Evolutionary conservation across 2,888 invertebrate species (phyloP).

Genomic region (Lepeophtheirus nordmannii): DNA sequence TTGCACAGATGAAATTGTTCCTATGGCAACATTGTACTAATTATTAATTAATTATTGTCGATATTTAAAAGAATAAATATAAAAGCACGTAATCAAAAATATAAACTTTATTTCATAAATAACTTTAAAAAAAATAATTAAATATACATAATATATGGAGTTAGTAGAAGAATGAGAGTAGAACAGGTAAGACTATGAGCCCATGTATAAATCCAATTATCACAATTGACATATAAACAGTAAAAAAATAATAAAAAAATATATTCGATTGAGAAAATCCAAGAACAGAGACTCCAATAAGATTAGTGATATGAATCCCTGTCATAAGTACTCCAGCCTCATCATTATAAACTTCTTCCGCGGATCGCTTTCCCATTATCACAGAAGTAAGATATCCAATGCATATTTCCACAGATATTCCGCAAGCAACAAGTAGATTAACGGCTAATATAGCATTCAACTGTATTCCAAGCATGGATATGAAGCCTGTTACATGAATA

Average conservation of each 20-base stretch:
- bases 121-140: too few species aligned
- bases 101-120: too few species aligned
- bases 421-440: conserved; percentile 30
- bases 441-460: conserved; percentile 36
- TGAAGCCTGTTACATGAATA: neutral
- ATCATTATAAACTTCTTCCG: neutral
- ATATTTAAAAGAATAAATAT: too few species aligned
- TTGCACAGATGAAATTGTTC: too few species aligned
- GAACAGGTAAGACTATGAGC: conserved; percentile 86
- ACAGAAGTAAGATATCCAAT: conserved; percentile 15
- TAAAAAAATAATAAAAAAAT: conserved; percentile 46
- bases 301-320: conserved; percentile 72
- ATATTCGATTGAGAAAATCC: conserved; percentile 94
- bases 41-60: too few species aligned
- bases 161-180: conserved; percentile 67
- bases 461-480: neutral
- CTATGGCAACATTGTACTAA: too few species aligned
- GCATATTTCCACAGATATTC: conserved; percentile 13
- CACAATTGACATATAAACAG: conserved; percentile 95
- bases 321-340: conserved; percentile 14
- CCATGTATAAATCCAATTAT: conserved; percentile 92
- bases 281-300: conserved; percentile 86
- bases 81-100: too few species aligned
- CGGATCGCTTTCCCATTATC: neutral
- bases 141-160: too few species aligned